Conservation (phyloP, 2,797 vertebrate species). For the Miichthys miiuy region DNA sequence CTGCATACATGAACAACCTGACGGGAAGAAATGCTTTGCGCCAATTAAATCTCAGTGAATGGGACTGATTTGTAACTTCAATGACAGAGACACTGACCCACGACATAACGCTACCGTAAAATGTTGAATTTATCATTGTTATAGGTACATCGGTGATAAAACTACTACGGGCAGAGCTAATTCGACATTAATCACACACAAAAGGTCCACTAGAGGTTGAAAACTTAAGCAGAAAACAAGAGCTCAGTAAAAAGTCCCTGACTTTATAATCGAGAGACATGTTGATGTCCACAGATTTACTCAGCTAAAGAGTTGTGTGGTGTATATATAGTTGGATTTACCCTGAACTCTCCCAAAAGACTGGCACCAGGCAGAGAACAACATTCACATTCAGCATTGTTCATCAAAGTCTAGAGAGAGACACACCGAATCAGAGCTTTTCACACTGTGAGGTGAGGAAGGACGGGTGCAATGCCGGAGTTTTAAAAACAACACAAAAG, state of each 20-base stretch:
- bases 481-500: not conserved
- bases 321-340: not conserved
- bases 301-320: not conserved
- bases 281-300: not conserved
- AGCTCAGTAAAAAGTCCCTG: not conserved
- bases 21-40: not conserved
- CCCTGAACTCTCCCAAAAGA: not conserved
- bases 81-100: not conserved
- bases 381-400: not conserved
- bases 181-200: not conserved
- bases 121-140: not conserved
- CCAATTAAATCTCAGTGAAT: slow-evolving; percentile 17
- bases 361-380: not conserved
- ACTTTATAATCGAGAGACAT: not conserved
- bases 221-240: not conserved
- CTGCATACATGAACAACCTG: not conserved
- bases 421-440: not conserved
- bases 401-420: not conserved
- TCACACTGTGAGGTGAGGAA: not conserved
- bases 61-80: slow-evolving; percentile 6
- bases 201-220: not conserved
- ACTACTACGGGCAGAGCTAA: not conserved
- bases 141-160: not conserved
- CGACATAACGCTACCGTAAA: not conserved
- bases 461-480: no score